Evolutionary conservation across 2,888 invertebrate species (phyloP).

Genomic region (Anarsia innoxiella): DNA sequence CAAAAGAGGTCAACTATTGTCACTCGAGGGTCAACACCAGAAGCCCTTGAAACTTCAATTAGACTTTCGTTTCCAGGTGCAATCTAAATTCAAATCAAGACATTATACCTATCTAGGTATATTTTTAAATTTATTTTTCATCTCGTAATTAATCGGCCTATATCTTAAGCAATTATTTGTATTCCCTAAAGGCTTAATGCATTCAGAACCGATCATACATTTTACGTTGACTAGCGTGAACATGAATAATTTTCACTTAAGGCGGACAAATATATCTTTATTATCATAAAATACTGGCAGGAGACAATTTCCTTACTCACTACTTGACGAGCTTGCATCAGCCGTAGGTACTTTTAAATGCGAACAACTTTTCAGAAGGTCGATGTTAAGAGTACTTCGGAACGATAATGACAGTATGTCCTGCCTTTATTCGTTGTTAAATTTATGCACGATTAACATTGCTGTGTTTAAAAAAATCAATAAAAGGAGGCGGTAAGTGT

Average conservation of each 20-base stretch:
- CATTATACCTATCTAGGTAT: too few relatives aligned
- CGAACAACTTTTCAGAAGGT: slow-evolving; percentile 26
- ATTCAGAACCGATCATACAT: background rate
- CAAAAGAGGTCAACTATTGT: slow-evolving; percentile 16
- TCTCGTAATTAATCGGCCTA: too few relatives aligned
- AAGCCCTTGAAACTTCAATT: slow-evolving; percentile 4
- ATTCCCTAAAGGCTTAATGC: too few relatives aligned
- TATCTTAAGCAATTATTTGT: too few relatives aligned
- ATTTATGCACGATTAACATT: background rate
- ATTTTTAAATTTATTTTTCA: too few relatives aligned
- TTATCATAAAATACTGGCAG: slow-evolving; percentile 8
- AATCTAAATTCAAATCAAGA: too few relatives aligned
- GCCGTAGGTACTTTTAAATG: slow-evolving; percentile 22
- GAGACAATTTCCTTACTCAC: slow-evolving; percentile 13
- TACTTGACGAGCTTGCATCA: slow-evolving; percentile 21
- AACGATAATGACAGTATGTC: slow-evolving; percentile 16
- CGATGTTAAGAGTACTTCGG: slow-evolving; percentile 14
- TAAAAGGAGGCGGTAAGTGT: slow-evolving; percentile 7
- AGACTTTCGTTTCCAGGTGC: too few relatives aligned
- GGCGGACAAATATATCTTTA: slow-evolving; percentile 10
- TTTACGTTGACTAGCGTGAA: slow-evolving; percentile 6
- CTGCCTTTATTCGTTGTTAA: slow-evolving; percentile 2
- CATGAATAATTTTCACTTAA: slow-evolving; percentile 1
- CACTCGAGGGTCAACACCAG: background rate
- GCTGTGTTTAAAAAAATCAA: slow-evolving; percentile 10